Base-by-base conservation (phyloP, 2,797 vertebrate species). In the Falco peregrinus region DNA sequence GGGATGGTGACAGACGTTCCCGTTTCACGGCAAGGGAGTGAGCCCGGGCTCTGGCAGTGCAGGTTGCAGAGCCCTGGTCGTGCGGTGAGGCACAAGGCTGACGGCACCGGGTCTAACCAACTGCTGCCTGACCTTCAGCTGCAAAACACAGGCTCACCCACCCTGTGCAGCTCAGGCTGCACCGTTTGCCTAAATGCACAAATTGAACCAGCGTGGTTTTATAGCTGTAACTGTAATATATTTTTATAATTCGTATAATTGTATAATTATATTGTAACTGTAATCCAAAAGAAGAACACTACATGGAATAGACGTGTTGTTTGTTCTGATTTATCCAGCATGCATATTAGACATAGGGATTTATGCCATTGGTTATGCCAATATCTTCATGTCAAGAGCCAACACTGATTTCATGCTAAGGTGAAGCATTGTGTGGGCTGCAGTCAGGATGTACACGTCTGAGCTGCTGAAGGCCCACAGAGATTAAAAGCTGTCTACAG, bases 11-110 rank as follows among this genome's bases (percentile, higher is more conserved):
- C 28, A 75, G 37, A 64, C 2, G 1, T 33, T 63, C n/a, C 18
- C 0, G 0, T 53, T 41, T 11, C 43, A 48, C 0, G 2, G 37
- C 18, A 59, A 61, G 37, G 39, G 31, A 60, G 13, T 60, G 17
- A 61, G 5, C 6, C 6, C 21, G 28, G 15, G 9, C 54, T 89
- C 37, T 9, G 82, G 8, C 48, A 35, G 3, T 16, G 61, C 33
- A 48, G 12, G 22, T 37, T 47, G 18, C 56, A 25, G 45, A 0
- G n/a, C 21, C n/a, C 60, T 57, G 25, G 29, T 26, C 29, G 51
- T 71, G 28, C 1, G 4, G 12, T 17, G 47, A 54, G 65, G 20
- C 43, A 41, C n/a, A 26, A 47, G 68, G 68, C 59, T 33, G 33
- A 39, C 21, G 33, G 21, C 39, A 22, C 13, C 21, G 28, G 35